phyloP scores from a whole-genome alignment of 2,888 invertebrate species.

The Eupithecia insigniata region DNA sequence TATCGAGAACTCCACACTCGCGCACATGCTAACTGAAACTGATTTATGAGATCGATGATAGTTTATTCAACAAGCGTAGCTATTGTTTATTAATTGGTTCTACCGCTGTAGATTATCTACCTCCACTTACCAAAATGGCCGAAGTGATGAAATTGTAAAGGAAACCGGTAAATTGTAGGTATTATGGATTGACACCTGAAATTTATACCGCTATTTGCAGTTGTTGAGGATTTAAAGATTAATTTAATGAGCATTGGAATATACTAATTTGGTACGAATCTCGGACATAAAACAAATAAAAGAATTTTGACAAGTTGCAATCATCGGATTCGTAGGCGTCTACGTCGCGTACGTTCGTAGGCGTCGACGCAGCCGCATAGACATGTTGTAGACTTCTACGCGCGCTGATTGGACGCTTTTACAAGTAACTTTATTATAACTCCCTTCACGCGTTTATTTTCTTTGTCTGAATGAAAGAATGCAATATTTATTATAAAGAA shows the following conservation, averaged over 20 bases:
- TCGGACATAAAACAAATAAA: neutral
- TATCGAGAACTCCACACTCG: slow-evolving; percentile 73
- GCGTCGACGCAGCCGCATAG: neutral
- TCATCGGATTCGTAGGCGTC: neutral
- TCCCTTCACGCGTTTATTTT: neutral
- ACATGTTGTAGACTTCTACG: neutral
- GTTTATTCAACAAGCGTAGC: slow-evolving; percentile 63
- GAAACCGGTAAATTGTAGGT: neutral
- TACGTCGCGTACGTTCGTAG: neutral
- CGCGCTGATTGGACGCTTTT: neutral
- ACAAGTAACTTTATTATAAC: neutral
- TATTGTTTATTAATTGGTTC: slow-evolving; percentile 65
- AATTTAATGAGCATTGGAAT: neutral
- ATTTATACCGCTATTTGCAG: neutral
- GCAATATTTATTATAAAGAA: too few relatives aligned
- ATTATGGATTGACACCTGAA: neutral
- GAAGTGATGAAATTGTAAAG: neutral
- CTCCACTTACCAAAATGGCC: slow-evolving; percentile 17
- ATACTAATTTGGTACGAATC: neutral
- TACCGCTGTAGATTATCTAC: slow-evolving; percentile 49
- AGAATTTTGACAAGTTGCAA: neutral
- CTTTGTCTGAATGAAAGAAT: neutral
- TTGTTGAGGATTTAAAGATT: neutral
- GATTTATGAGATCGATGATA: slow-evolving; percentile 73
- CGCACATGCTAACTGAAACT: slow-evolving; percentile 74